Percentiles rank a stretch among this genome's conserved stretches.
phyloP scores from a whole-genome alignment of 2,888 invertebrate genomes.

The Epiblema foenella region DNA sequence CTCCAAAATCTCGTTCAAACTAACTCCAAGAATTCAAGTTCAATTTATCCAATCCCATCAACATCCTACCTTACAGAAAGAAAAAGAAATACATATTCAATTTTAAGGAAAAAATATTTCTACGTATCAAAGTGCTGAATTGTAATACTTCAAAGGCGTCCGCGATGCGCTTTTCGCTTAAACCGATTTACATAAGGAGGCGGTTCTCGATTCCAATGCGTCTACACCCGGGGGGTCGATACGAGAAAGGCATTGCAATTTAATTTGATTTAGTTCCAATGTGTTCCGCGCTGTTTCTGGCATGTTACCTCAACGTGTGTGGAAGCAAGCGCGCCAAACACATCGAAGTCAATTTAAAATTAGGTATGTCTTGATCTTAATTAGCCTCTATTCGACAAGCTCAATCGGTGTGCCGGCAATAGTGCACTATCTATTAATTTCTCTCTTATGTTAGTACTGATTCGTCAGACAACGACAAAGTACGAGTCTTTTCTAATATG shows the following conservation, averaged over 20 bases:
- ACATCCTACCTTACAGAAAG: background rate
- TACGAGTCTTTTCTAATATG: no score
- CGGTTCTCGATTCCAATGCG: no score
- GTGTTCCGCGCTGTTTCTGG: no score
- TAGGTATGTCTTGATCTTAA: no score
- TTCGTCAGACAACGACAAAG: slow-evolving; percentile 1
- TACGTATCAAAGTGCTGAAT: background rate
- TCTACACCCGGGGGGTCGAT: slow-evolving; percentile 8
- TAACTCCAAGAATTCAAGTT: background rate
- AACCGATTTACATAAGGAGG: background rate
- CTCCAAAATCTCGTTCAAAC: background rate
- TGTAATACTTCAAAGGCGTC: slow-evolving; percentile 3
- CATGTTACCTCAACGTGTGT: no score
- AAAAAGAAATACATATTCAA: background rate
- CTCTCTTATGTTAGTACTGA: background rate
- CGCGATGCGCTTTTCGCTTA: slow-evolving; percentile 7
- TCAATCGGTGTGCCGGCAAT: background rate
- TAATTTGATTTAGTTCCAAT: no score
- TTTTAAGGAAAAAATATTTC: background rate
- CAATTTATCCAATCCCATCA: background rate
- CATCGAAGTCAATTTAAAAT: no score
- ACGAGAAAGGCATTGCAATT: background rate
- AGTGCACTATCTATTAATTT: background rate
- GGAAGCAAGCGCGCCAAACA: background rate
- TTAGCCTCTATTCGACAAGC: background rate